phyloP scores from a whole-genome alignment of 35 echinoderm and acorn worm genomes.

The Chiridota heheva region DNA sequence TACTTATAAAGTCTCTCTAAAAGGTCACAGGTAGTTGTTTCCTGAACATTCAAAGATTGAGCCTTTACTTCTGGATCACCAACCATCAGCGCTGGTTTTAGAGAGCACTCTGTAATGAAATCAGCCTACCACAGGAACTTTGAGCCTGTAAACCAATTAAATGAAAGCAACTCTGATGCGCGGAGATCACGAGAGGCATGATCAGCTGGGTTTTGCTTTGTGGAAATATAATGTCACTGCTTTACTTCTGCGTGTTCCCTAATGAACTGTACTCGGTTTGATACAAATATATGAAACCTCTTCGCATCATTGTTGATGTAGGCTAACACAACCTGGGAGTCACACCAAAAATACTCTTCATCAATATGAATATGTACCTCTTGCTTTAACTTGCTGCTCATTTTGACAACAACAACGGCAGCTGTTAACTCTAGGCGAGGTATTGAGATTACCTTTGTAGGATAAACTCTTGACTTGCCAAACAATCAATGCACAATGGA shows the following conservation, averaged over 20 bases:
- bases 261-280: conserved; percentile 37
- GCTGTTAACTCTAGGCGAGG: conserved; percentile 70
- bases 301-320: conserved; percentile 27
- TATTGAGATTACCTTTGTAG: conserved; percentile 46
- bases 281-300: conserved; percentile 39
- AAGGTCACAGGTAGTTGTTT: background rate
- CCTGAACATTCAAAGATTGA: background rate
- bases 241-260: conserved; percentile 1
- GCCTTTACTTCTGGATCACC: conserved; percentile 46
- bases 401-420: conserved; percentile 57
- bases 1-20: background rate
- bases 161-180: background rate
- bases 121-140: conserved; percentile 16
- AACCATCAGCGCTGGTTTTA: background rate
- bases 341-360: conserved; percentile 45
- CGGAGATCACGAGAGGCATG: conserved; percentile 14
- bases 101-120: background rate
- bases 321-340: conserved; percentile 25
- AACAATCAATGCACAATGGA: conserved; percentile 41
- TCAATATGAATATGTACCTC: conserved; percentile 5
- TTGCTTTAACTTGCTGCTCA: conserved; percentile 56
- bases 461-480: conserved; percentile 50
- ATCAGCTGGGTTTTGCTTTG: conserved; percentile 20
- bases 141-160: conserved; percentile 35
- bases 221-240: conserved; percentile 4